phyloP scores from a whole-genome alignment of 2,888 invertebrate genomes.

The Ptychoptera contaminata region DNA sequence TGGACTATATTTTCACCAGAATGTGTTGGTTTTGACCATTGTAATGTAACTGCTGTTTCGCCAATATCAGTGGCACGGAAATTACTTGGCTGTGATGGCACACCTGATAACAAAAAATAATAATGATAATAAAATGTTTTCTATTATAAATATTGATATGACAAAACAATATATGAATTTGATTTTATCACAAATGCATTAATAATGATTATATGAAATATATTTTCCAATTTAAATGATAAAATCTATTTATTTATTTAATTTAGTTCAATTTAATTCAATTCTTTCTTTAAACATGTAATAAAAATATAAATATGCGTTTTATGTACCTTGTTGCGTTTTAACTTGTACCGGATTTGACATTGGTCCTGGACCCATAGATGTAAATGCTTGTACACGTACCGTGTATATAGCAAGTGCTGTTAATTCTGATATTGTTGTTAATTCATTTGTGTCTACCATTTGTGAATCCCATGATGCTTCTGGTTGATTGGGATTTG shows the following conservation, averaged over 20 bases:
- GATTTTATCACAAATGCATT: no score
- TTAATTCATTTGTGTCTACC: constrained; percentile 84
- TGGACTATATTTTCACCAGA: constrained; percentile 85
- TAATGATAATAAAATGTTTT: no score
- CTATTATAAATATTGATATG: no score
- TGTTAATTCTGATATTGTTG: constrained; percentile 81
- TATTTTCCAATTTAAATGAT: no score
- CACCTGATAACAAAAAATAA: constrained; percentile 40
- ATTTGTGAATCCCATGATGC: constrained; percentile 86
- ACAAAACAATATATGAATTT: no score
- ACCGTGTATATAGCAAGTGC: constrained; percentile 91
- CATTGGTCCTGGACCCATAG: constrained; percentile 88
- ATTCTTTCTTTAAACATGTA: no score
- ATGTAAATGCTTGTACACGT: constrained; percentile 83
- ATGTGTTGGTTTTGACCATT: constrained; percentile 85
- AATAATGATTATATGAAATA: no score
- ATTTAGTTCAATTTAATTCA: background rate
- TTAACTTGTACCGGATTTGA: constrained; percentile 95
- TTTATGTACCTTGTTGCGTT: constrained; percentile 73
- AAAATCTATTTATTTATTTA: background rate
- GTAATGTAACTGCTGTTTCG: constrained; percentile 78
- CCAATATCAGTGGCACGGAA: constrained; percentile 74
- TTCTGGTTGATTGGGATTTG: constrained; percentile 69
- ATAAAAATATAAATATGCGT: background rate
- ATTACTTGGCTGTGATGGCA: constrained; percentile 90